Conservation (phyloP, 2,888 invertebrate genomes). For the Tenthredo livida region DNA sequence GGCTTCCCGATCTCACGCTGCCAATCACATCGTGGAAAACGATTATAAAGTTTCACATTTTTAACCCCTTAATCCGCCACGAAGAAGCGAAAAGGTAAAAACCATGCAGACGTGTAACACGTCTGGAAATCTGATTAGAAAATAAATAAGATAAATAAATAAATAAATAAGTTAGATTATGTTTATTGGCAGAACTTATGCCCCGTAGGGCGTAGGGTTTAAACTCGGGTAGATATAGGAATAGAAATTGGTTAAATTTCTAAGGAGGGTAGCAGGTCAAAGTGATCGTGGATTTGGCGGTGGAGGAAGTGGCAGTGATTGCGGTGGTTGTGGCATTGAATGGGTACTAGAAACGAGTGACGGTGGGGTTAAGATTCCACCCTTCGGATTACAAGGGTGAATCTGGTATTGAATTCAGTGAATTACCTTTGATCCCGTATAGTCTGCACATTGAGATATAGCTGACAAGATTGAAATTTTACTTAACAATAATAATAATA, state of each 20-base stretch:
- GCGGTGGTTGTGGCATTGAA: conserved; percentile 33
- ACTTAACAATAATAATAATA: background rate
- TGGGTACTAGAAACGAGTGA: background rate
- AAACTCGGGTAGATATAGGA: background rate
- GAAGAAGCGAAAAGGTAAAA: background rate
- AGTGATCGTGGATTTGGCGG: conserved; percentile 13
- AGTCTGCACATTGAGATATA: background rate
- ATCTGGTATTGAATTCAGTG: conserved; percentile 46
- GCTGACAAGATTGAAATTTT: conserved; percentile 1
- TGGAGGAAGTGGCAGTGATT: conserved; percentile 17
- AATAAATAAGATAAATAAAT: background rate
- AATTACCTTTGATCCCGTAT: conserved; percentile 43
- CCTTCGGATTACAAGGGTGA: conserved; percentile 42
- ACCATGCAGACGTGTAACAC: background rate
- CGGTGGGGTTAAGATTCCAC: conserved; percentile 24
- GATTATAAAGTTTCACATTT: conserved; percentile 12
- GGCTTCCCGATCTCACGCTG: background rate
- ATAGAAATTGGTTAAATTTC: conserved; percentile 7
- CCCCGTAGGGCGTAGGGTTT: background rate
- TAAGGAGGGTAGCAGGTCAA: conserved; percentile 10
- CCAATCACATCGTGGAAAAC: conserved; percentile 31
- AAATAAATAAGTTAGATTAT: no score
- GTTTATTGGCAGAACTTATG: background rate
- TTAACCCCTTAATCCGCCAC: background rate
- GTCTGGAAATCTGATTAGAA: background rate